Percentiles rank a stretch among this genome's conserved stretches.
These are phyloP conservation scores for Microtus californicus DNA, from an alignment of 2,797 vertebrate species.

Conservation along the genomic window DNA sequence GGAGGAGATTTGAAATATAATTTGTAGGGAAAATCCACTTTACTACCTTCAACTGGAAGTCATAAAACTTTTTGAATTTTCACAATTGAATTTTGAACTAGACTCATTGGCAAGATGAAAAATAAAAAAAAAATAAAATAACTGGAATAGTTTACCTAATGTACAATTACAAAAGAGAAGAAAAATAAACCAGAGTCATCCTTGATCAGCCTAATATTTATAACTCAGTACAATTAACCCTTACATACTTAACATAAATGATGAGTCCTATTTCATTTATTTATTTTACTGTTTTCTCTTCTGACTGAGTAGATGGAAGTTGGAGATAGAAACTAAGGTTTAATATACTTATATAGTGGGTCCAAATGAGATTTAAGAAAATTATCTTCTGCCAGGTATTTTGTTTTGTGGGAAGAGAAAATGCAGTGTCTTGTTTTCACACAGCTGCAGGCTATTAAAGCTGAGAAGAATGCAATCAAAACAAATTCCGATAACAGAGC, in stretches of 20 bases:
- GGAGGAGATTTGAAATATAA: constrained; percentile 20
- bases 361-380: constrained; percentile 65
- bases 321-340: constrained; percentile 49
- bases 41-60: constrained; percentile 8
- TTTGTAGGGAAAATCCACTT: not conserved
- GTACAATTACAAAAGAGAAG: not conserved
- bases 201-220: not conserved
- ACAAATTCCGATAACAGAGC: constrained; percentile 71
- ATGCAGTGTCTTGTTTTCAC: constrained; percentile 43
- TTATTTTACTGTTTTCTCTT: constrained; percentile 55
- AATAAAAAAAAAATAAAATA: constrained; percentile 20
- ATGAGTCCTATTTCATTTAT: not conserved
- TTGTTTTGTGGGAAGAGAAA: constrained; percentile 28
- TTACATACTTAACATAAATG: constrained; percentile 9
- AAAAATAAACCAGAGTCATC: not conserved
- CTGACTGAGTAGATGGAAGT: constrained; percentile 21
- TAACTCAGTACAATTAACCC: constrained; percentile 18
- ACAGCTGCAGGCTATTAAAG: constrained; percentile 73
- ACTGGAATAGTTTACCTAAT: constrained; percentile 24
- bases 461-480: constrained; percentile 64
- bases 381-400: constrained; percentile 32
- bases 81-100: constrained; percentile 16
- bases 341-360: constrained; percentile 56
- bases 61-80: not conserved
- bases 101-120: not conserved